Base-by-base conservation (phyloP, 2,888 invertebrate genomes). In the Dasypolia templi region DNA sequence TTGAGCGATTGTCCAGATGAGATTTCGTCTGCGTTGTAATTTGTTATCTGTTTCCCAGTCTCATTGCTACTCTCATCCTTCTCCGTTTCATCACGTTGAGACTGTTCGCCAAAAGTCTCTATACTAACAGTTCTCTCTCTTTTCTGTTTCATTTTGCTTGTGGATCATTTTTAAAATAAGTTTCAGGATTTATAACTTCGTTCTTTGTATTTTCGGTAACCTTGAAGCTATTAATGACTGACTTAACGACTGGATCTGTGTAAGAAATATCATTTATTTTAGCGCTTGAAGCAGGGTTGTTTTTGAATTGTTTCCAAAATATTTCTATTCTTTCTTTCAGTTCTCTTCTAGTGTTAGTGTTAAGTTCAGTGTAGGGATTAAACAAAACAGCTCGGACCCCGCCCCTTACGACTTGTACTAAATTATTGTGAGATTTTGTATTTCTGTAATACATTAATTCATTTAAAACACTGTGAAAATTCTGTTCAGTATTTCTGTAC, bases 321-420 rank as follows among this genome's bases (percentile, higher is more conserved):
- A 5, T 17, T 39, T 82, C 65, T 22, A 90, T 53, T 70, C 76
- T 88, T 0, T 69, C 14, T 69, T 85, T 90, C 1, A 91, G 77
- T 49, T 89, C 87, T 71, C 62, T 75, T 49, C 88, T 88, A 3
- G 86, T 88, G 0, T 89, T 80, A 0, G 39, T 19, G 7, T 87
- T 87, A 0, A 93, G 78, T 22, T 81, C 77, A 1, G 89, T 87
- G 71, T 89, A 92, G 72, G 92, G 89, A 77, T 94, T 90, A 62
- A 91, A 91, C 0, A 94, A 32, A 0, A 91, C 32, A 22, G 77
- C 78, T 26, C 88, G 73, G 0, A 94, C 62, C 0, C 88, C 90
- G 0, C 82, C 64, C 67, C 81, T 86, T 0, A 94, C 64, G 0
- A 92, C 69, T 26, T 85, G 66, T 4, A 79, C 71, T 2, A 94